phyloP scores from a whole-genome alignment of 2,113 vertebrate species.

The Athene noctua region DNA sequence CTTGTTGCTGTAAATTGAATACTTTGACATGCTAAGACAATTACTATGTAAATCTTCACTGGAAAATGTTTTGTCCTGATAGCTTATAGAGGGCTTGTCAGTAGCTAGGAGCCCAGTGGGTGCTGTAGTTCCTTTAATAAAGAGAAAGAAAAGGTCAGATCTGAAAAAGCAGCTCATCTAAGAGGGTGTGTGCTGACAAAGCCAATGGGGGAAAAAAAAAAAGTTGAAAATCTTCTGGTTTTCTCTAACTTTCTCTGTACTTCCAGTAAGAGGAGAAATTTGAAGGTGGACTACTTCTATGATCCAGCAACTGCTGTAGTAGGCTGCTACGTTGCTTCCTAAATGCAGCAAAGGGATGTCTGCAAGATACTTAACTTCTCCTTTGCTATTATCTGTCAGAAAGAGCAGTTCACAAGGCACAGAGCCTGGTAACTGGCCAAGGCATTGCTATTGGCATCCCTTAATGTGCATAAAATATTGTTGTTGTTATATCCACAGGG shows the following conservation, averaged over 20 bases:
- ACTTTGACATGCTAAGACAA: conserved; percentile 65
- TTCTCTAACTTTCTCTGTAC: background rate
- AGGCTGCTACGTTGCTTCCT: background rate
- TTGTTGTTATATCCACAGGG: background rate
- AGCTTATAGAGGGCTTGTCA: conserved; percentile 36
- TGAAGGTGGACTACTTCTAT: background rate
- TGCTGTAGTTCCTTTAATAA: conserved; percentile 39
- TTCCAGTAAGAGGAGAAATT: background rate
- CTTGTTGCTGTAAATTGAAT: conserved; percentile 67
- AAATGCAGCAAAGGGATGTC: background rate
- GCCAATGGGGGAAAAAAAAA: background rate
- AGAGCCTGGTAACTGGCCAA: background rate
- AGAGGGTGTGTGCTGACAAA: background rate
- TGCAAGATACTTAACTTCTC: background rate
- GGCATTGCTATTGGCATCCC: background rate
- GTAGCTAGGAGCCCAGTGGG: conserved; percentile 38
- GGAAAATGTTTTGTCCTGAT: conserved; percentile 49
- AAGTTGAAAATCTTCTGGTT: background rate
- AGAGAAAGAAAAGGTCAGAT: conserved; percentile 37
- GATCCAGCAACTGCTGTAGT: background rate
- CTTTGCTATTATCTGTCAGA: background rate
- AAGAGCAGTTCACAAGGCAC: background rate
- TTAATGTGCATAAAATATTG: background rate
- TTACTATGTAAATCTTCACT: conserved; percentile 73
- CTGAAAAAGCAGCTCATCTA: conserved; percentile 5